Percentiles rank a stretch among this genome's conserved stretches.
phyloP scores from a whole-genome alignment of 2,797 vertebrate species.

The Chaetophractus vellerosus region DNA sequence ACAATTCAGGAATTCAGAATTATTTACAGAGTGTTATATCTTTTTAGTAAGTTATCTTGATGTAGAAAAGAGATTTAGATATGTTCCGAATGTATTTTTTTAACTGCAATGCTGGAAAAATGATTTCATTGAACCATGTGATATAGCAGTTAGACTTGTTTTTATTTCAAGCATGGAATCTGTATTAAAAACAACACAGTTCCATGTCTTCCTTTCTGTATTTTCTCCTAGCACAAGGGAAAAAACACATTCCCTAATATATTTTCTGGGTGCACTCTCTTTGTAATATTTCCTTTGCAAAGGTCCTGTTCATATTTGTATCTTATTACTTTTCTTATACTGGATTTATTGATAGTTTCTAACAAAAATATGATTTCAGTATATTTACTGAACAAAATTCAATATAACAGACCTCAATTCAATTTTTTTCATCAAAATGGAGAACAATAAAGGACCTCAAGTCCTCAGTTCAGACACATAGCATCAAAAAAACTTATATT shows the following conservation, averaged over 20 bases:
- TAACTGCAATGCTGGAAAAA: constrained; percentile 3
- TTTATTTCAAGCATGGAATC: constrained; percentile 76
- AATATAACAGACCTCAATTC: constrained; percentile 97
- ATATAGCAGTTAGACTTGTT: constrained; percentile 66
- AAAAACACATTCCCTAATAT: constrained; percentile 88
- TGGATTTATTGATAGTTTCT: constrained; percentile 99
- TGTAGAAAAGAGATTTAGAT: constrained; percentile 60
- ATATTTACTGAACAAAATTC: constrained; percentile 99
- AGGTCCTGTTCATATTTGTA: constrained; percentile 95
- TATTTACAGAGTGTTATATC: constrained; percentile 35
- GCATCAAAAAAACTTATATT: constrained; percentile 94
- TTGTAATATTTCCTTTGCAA: constrained; percentile 92
- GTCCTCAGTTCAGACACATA: constrained; percentile 94
- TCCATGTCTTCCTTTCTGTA: constrained; percentile 84
- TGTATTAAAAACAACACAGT: constrained; percentile 86
- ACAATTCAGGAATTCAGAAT: constrained; percentile 43
- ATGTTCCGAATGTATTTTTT: constrained; percentile 55
- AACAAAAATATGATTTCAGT: constrained; percentile 98
- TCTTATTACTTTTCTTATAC: constrained; percentile 97
- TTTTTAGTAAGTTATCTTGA: constrained; percentile 69
- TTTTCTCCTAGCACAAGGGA: constrained; percentile 86
- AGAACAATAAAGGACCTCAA: constrained; percentile 98
- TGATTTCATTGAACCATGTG: constrained; percentile 65
- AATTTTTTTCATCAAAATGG: constrained; percentile 98
- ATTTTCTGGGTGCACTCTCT: constrained; percentile 89